Evolutionary conservation across 2,888 invertebrate species (phyloP).

Genomic region (Danaus chrysippus): DNA sequence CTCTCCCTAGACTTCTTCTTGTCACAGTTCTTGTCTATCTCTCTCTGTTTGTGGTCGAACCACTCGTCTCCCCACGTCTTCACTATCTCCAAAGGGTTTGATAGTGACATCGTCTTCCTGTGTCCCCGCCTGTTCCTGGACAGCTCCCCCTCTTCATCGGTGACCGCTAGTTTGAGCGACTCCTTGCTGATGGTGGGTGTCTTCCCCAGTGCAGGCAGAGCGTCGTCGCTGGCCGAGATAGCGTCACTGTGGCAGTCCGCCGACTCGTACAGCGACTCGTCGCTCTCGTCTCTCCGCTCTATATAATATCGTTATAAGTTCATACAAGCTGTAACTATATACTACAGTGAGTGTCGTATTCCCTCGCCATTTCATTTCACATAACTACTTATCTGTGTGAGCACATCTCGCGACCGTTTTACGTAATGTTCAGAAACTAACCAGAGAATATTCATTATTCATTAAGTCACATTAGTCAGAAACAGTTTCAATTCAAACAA

Average conservation of each 20-base stretch:
- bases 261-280: slow-evolving; percentile 72
- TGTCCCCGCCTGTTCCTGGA: slow-evolving; percentile 61
- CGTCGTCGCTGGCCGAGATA: slow-evolving; percentile 69
- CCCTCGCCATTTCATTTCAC: slow-evolving; percentile 31
- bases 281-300: slow-evolving; percentile 73
- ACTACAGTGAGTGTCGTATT: slow-evolving; percentile 19
- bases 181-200: slow-evolving; percentile 72
- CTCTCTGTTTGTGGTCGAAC: slow-evolving; percentile 63
- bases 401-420: slow-evolving; percentile 18
- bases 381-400: slow-evolving; percentile 5
- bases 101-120: slow-evolving; percentile 72
- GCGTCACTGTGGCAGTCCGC: slow-evolving; percentile 72
- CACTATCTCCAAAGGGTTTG: slow-evolving; percentile 71
- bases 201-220: slow-evolving; percentile 58
- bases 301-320: slow-evolving; percentile 21
- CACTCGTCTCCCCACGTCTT: slow-evolving; percentile 71
- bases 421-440: not conserved
- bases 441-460: not conserved
- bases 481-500: too few species aligned
- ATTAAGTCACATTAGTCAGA: too few species aligned
- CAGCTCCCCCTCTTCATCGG: slow-evolving; percentile 67
- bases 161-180: slow-evolving; percentile 68
- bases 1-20: slow-evolving; percentile 72
- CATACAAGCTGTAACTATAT: slow-evolving; percentile 18
- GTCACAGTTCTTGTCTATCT: slow-evolving; percentile 60